These are phyloP conservation scores for Formica exsecta DNA, from an alignment of 1,140 invertebrate genomes.

Conservation along the genomic window DNA sequence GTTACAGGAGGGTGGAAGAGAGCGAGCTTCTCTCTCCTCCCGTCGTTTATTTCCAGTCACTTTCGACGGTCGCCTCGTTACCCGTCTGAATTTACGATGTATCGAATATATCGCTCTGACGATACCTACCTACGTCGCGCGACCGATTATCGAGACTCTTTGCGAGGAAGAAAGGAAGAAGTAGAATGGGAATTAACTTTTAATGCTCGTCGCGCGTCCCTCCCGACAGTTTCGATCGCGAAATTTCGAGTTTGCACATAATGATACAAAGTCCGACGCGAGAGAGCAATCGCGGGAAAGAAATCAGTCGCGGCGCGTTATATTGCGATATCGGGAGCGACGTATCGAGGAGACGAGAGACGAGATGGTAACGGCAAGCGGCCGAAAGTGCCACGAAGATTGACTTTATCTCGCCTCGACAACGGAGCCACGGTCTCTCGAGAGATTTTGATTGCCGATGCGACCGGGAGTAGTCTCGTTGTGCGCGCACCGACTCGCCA, in stretches of 20 bases:
- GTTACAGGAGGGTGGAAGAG: constrained; percentile 64
- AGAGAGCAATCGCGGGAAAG: constrained; percentile 24
- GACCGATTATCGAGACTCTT: constrained; percentile 44
- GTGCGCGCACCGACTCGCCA: constrained; percentile 33
- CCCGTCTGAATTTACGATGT: constrained; percentile 83
- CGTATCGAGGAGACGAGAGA: constrained; percentile 25
- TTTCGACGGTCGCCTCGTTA: constrained; percentile 85
- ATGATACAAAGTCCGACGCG: constrained; percentile 42
- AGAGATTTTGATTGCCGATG: constrained; percentile 49
- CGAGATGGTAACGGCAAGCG: constrained; percentile 25
- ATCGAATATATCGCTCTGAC: constrained; percentile 68
- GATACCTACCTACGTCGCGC: constrained; percentile 51
- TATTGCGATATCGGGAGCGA: constrained; percentile 52
- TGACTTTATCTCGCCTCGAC: constrained; percentile 74
- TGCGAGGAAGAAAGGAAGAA: background rate
- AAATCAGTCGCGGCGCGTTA: constrained; percentile 55
- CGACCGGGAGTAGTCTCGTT: constrained; percentile 62
- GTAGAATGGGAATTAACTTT: background rate
- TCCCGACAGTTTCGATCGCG: constrained; percentile 29
- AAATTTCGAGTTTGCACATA: constrained; percentile 49
- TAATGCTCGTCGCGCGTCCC: background rate
- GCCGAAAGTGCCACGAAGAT: constrained; percentile 71
- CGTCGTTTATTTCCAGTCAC: constrained; percentile 84
- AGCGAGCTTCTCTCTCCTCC: constrained; percentile 55
- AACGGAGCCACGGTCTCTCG: constrained; percentile 36